Conservation (phyloP, 2,888 invertebrate species). For the Sinotaia quadrata region DNA sequence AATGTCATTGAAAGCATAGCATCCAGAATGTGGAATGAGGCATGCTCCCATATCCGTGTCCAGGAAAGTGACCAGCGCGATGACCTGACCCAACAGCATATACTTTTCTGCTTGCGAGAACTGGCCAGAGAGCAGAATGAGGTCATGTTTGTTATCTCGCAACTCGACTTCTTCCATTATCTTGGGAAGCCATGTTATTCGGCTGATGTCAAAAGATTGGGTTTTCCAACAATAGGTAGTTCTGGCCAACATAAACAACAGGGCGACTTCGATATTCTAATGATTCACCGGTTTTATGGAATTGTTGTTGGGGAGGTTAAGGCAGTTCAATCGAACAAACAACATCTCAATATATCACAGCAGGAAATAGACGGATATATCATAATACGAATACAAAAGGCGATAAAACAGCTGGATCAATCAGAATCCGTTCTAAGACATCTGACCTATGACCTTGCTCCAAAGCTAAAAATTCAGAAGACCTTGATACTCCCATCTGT, state of each 20-base stretch:
- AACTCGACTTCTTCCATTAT: conserved; percentile 6
- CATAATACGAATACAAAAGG: background rate
- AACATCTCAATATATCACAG: background rate
- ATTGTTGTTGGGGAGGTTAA: conserved; percentile 20
- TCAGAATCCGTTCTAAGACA: background rate
- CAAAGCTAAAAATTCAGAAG: conserved; percentile 4
- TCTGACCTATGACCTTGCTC: background rate
- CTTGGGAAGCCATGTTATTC: background rate
- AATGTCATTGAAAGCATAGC: no score
- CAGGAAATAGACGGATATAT: background rate
- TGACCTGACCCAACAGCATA: conserved; percentile 2
- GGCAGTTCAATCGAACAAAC: background rate
- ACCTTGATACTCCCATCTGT: conserved; percentile 15
- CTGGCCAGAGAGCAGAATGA: background rate
- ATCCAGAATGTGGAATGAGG: no score
- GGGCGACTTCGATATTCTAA: conserved; percentile 13
- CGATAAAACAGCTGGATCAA: conserved; percentile 10
- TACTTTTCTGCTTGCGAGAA: background rate
- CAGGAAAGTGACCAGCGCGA: background rate
- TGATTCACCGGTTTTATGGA: conserved; percentile 18
- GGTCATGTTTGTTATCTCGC: conserved; percentile 16
- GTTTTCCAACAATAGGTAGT: background rate
- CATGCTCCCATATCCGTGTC: no score
- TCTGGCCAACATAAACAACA: background rate
- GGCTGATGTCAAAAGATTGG: background rate